Evolutionary conservation across 2,888 invertebrate species (phyloP), one percentile per base, ranked within the genome.

Genomic region (Hesperia comma): DNA sequence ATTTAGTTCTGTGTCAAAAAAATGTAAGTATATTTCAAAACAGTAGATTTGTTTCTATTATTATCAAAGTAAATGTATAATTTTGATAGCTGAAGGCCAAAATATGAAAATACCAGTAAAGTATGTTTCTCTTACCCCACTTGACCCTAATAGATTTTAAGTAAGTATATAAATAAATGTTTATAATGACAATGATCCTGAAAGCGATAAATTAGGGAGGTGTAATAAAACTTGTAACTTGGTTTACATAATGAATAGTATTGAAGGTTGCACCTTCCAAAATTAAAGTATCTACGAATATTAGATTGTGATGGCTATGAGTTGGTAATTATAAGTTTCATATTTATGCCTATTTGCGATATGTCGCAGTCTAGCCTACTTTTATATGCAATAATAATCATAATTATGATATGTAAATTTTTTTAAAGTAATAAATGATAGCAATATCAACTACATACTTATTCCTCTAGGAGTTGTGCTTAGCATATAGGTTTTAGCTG

Each of bases 401-500:
- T 64, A 51, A 19, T 32, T 57, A 79, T 79, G 77, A 79, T 82
- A 78, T 85, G 84, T 86, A 86, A 76, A 86, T 78, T 78, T 78
- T 78, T 75, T 73, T 79, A 77, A 79, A 73, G 72, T 60, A 74
- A 58, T 53, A 83, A 74, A 73, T 75, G 76, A 85, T 85, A 87
- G 87, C 86, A 88, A 88, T 86, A 87, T 82, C 76, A 21, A 40
- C 53, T 84, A 84, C 77, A 82, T 80, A 84, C 77, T 82, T 80
- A 80, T 82, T 85, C 85, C 79, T 80, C 78, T 87, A 89, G 86
- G 79, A 87, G 82, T 86, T 88, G 87, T 85, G 84, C 88, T 88
- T 90, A 89, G 87, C 84, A 84, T 64, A 64, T 91, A 91, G 91
- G 81, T 87, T 81, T 90, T 92, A 92, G 92, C 92, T 92, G 92